These are phyloP conservation scores for Carcharodon carcharias DNA, from an alignment of 2,797 vertebrate genomes.

Conservation along the genomic window DNA sequence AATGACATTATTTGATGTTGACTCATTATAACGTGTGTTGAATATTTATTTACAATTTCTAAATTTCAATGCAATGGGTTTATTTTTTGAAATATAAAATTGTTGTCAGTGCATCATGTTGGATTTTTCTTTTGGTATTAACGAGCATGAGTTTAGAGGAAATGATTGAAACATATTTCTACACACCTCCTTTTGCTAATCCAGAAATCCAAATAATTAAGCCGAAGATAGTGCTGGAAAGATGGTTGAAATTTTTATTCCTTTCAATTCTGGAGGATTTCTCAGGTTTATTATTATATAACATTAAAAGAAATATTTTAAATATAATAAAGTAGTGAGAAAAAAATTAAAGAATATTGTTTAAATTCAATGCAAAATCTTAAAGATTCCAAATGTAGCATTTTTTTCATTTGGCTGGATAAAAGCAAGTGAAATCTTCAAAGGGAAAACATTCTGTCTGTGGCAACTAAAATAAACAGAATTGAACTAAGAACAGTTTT, in stretches of 20 bases:
- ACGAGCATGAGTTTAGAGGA: background rate
- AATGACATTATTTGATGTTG: background rate
- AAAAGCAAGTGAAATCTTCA: background rate
- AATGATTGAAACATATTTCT: background rate
- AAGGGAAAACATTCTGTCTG: background rate
- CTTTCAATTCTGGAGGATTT: background rate
- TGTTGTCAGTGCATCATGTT: background rate
- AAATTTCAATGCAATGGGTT: background rate
- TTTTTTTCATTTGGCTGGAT: background rate
- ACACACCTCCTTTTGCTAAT: background rate
- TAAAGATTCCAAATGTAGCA: background rate
- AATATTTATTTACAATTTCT: background rate
- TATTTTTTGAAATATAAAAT: background rate
- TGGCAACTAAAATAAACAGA: background rate
- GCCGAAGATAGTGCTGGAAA: background rate
- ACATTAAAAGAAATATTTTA: background rate
- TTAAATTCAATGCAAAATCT: background rate
- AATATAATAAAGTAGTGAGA: background rate
- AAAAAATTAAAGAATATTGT: background rate
- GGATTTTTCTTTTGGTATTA: background rate
- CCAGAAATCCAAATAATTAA: background rate
- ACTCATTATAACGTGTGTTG: background rate
- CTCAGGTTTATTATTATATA: background rate
- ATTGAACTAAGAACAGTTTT: background rate
- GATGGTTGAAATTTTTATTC: background rate